Base-by-base conservation (phyloP, 53 echinoderm and acorn worm genomes). In the Astropecten irregularis region DNA sequence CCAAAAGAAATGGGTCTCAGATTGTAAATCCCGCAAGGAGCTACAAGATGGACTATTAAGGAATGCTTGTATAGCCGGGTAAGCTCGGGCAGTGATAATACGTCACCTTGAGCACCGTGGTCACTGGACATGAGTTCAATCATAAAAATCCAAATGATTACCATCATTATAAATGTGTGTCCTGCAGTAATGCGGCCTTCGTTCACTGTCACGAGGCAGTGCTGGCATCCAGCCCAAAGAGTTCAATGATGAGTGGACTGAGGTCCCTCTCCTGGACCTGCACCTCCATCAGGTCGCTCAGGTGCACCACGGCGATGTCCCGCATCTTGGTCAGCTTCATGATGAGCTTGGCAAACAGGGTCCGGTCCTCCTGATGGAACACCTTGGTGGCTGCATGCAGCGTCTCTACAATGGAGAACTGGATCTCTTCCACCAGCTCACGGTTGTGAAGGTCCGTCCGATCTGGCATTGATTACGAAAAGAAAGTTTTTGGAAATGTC, bases 261-360 rank as follows among this genome's bases (percentile, higher is more conserved):
- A 96, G 85, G 35, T 96, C 97, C 27, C 87, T 87, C 69, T 94
- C 91, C 59, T 89, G 92, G 31, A 96, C 88, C 62, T 94, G 91
- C 74, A 93, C 91, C 15, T 94, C 94, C 94, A 96, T 94, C 57
- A 96, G 46, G 83, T 96, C 97, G 23, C 93, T 93, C 40, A 91
- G 89, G 83, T 96, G 97, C 10, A 96, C 89, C 59, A 89, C 87
- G 29, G 93, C 91, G 70, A 96, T 96, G 85, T 96, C 97, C 15
- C 97, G 60, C 56, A 96, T 70, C 25, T 89, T 94, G 40, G 93
- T 93, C 34, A 96, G 93, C 82, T 96, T 96, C 81, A 91, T 89
- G 87, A 96, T 94, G 69, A 96, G 97, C 49, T 92, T 89, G 55
- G 97, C 91, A 76, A 96, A 96, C 54, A 96, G 82, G 22, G 91